These are phyloP conservation scores for rabbit (Oryctolagus cuniculus) DNA, from an alignment of 2,113 vertebrate species.

Conservation along the genomic window mOryCun1.1 NC_091439.1:43733001-43733500, in stretches of 20 bases:
- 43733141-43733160: no score
- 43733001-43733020: no score
- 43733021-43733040: no score
- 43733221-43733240: background rate
- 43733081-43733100: no score
- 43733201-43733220: background rate
- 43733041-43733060: no score
- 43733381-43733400: background rate
- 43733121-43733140: no score
- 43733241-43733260: background rate
- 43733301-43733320: background rate
- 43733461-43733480: background rate
- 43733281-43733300: background rate
- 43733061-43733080: no score
- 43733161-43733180: no score
- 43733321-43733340: conserved; percentile 1
- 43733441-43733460: background rate
- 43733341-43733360: background rate
- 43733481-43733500: background rate
- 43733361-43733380: background rate
- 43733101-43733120: no score
- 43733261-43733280: background rate
- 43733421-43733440: background rate
- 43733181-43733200: background rate
- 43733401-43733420: background rate